Evolutionary conservation across 1,140 invertebrate genomes (phyloP).

Genomic region (Drosophila kepulauana): DNA sequence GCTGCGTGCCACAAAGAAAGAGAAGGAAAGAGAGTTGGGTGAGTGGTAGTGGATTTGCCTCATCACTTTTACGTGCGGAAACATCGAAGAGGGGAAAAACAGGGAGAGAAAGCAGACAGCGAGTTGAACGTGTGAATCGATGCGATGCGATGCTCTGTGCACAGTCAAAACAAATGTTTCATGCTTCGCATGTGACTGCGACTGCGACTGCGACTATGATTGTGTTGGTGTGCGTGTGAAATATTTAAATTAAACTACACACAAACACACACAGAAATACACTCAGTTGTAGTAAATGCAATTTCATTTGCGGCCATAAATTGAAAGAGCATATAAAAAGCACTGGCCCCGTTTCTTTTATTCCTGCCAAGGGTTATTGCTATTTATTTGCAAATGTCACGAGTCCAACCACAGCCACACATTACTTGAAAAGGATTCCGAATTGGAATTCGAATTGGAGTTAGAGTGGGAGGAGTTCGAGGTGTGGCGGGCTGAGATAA

Average conservation of each 20-base stretch:
- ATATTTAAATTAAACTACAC: constrained; percentile 76
- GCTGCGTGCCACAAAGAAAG: constrained; percentile 29
- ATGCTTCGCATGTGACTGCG: not conserved
- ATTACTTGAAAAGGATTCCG: no score
- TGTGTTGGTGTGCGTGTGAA: constrained; percentile 47
- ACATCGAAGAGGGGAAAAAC: constrained; percentile 10
- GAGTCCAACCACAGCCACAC: constrained; percentile 33
- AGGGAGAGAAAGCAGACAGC: not conserved
- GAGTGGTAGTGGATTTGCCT: not conserved
- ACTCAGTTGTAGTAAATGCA: constrained; percentile 52
- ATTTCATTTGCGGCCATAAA: constrained; percentile 78
- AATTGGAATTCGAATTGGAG: no score
- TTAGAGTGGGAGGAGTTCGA: not conserved
- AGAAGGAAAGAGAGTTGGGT: not conserved
- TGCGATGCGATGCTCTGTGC: constrained; percentile 8
- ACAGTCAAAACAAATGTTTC: constrained; percentile 49
- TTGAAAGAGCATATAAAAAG: constrained; percentile 52
- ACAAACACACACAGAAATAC: constrained; percentile 25
- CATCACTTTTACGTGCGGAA: not conserved
- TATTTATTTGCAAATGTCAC: constrained; percentile 81
- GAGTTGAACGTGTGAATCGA: constrained; percentile 36
- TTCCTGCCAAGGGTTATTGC: constrained; percentile 40
- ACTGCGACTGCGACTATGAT: not conserved
- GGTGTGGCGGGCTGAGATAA: constrained; percentile 49
- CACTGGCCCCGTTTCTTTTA: constrained; percentile 53